Percentiles rank a stretch among this genome's conserved stretches.
Conservation (phyloP, 2,797 vertebrate genomes). For the Esox masquinongy region DNA sequence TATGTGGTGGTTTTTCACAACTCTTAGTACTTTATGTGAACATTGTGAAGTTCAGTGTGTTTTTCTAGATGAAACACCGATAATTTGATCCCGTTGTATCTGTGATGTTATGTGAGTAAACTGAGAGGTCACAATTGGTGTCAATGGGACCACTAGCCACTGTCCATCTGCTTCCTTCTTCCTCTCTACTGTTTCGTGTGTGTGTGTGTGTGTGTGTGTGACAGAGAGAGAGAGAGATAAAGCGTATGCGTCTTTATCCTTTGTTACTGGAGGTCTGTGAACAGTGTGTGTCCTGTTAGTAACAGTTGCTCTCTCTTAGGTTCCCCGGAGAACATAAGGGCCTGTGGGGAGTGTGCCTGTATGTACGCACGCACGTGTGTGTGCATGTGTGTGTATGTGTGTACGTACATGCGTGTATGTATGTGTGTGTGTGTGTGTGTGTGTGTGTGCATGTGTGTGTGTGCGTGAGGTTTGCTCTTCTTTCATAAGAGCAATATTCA, state of each 20-base stretch:
- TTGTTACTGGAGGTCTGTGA: constrained; percentile 66
- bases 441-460: neutral
- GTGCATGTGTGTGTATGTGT: neutral
- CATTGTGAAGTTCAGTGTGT: no score
- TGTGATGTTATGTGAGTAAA: no score
- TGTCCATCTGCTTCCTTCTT: no score
- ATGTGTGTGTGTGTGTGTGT: neutral
- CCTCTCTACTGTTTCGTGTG: no score
- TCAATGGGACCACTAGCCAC: no score
- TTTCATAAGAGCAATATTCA: no score
- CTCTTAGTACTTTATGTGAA: no score
- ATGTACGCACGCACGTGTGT: constrained; percentile 15
- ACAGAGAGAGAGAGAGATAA: constrained; percentile 48
- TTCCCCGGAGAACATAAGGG: constrained; percentile 44
- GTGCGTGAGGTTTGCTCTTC: neutral
- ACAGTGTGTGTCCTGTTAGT: constrained; percentile 65
- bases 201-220: no score
- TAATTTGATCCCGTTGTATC: no score
- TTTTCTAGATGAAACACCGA: neutral
- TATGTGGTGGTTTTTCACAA: no score
- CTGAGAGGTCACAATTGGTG: neutral
- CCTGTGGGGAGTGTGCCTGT: constrained; percentile 11
- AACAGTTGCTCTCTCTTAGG: constrained; percentile 15
- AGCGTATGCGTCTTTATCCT: constrained; percentile 66
- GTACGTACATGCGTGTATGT: neutral